Conservation (phyloP, 2,113 vertebrate species). For the Xenotilapia flavipinnis region DNA sequence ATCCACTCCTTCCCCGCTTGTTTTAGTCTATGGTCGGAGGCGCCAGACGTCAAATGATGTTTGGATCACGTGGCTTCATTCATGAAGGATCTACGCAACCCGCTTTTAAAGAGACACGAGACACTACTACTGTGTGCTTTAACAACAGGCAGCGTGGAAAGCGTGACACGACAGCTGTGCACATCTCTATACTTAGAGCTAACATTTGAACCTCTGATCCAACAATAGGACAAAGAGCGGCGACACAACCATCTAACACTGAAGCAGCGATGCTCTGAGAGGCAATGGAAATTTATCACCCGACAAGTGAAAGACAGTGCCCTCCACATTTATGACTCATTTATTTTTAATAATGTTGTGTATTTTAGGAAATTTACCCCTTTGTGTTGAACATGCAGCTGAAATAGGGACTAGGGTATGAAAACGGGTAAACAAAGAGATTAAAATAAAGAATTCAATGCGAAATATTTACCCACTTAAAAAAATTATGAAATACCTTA, state of each 20-base stretch:
- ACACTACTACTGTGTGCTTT: slow-evolving; percentile 31
- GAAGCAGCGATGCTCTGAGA: background rate
- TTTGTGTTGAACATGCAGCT: background rate
- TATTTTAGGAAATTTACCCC: background rate
- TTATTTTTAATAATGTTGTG: background rate
- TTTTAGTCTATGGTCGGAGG: slow-evolving; percentile 61
- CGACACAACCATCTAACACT: background rate
- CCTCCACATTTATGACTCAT: background rate
- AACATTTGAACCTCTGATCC: background rate
- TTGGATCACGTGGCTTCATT: slow-evolving; percentile 94
- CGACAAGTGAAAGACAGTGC: background rate
- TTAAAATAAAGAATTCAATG: background rate
- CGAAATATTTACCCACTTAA: background rate
- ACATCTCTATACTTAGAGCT: slow-evolving; percentile 22
- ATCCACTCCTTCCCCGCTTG: slow-evolving; percentile 63
- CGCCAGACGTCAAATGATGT: slow-evolving; percentile 88
- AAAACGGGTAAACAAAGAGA: background rate
- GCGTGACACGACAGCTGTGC: slow-evolving; percentile 25
- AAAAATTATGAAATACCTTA: background rate
- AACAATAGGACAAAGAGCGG: background rate
- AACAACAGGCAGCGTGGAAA: slow-evolving; percentile 31
- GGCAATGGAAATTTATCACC: background rate
- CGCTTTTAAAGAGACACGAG: slow-evolving; percentile 68
- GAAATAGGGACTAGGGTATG: background rate
- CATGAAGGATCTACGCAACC: slow-evolving; percentile 83